These are phyloP conservation scores for Phycodurus eques DNA, from an alignment of 2,113 vertebrate species.

Conservation along the genomic window DNA sequence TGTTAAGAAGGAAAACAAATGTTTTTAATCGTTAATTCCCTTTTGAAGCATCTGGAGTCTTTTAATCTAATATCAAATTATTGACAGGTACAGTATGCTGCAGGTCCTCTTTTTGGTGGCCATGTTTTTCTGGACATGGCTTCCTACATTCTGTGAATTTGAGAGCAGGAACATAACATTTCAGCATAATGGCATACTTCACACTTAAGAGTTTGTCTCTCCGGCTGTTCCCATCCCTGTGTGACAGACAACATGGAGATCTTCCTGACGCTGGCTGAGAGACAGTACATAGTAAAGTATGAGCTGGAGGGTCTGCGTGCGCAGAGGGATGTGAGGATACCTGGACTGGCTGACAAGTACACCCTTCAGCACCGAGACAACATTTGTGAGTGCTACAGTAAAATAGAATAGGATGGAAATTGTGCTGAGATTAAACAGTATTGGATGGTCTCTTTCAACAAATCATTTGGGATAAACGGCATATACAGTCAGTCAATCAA, in stretches of 20 bases:
- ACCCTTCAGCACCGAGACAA: slow-evolving; percentile 62
- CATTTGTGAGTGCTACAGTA: slow-evolving; percentile 63
- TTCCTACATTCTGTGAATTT: not conserved
- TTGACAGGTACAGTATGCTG: not conserved
- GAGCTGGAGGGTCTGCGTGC: slow-evolving; percentile 72
- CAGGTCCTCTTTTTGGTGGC: not conserved
- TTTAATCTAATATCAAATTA: not conserved
- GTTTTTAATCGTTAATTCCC: not conserved
- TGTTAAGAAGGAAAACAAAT: not conserved
- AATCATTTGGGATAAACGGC: too few relatives aligned
- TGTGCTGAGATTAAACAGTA: not conserved
- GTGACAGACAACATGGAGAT: slow-evolving; percentile 71
- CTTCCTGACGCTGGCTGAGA: slow-evolving; percentile 76
- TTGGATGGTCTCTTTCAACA: not conserved
- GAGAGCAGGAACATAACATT: not conserved
- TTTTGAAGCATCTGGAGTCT: not conserved
- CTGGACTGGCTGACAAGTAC: slow-evolving; percentile 63
- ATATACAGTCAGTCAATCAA: too few relatives aligned
- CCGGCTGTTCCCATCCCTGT: not conserved
- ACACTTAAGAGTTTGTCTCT: not conserved
- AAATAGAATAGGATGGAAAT: not conserved
- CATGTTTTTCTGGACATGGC: not conserved
- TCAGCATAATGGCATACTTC: not conserved
- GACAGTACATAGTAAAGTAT: slow-evolving; percentile 75
- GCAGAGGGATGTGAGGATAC: slow-evolving; percentile 66